phyloP scores from a whole-genome alignment of 2,888 invertebrate genomes.

The Drosophila anomalata region DNA sequence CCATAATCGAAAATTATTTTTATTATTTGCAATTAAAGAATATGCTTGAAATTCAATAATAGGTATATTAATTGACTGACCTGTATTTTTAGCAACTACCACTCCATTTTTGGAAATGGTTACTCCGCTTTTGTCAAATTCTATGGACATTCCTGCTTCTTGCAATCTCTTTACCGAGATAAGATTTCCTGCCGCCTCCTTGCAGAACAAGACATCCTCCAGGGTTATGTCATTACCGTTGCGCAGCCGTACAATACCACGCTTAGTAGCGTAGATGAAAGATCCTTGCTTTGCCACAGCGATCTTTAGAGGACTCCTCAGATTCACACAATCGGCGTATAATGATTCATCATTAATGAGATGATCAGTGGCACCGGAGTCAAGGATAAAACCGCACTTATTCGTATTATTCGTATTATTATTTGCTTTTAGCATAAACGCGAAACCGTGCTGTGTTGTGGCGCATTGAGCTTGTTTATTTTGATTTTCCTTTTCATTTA shows the following conservation, averaged over 20 bases:
- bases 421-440: not conserved
- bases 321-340: slow-evolving; percentile 11
- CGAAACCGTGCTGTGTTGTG: not conserved
- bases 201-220: no score
- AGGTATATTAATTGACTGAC: no score
- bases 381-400: not conserved
- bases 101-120: no score
- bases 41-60: no score
- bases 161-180: no score
- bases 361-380: not conserved
- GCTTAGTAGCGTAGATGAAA: slow-evolving; percentile 8
- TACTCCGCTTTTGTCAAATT: no score
- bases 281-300: slow-evolving; percentile 17
- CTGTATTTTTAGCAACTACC: no score
- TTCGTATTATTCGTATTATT: not conserved
- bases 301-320: slow-evolving; percentile 9
- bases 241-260: slow-evolving; percentile 1
- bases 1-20: no score
- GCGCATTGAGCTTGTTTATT: not conserved
- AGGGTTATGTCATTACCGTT: no score
- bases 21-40: no score
- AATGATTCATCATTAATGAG: slow-evolving; percentile 8
- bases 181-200: no score
- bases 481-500: slow-evolving; percentile 1
- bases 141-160: no score